Evolutionary conservation across 2,888 invertebrate species (phyloP), one percentile per base, ranked within the genome.

Genomic region (Linyphia triangularis): DNA sequence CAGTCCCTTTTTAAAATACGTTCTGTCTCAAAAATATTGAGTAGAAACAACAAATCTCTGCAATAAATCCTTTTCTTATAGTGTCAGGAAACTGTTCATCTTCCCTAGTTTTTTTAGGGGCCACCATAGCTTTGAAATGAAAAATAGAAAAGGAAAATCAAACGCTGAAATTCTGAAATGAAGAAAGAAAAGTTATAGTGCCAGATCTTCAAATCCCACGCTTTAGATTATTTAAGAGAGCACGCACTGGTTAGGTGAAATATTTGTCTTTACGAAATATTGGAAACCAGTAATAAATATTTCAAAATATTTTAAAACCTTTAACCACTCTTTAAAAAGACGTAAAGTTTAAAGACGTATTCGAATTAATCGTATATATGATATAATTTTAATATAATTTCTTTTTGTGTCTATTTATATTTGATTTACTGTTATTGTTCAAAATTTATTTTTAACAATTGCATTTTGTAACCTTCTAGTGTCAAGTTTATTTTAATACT

Each of bases 161-260:
- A 70, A 81, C 65, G 26, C n/a, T 37, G 69, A 59, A 24, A 51
- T 30, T 67, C 22, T 43, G 43, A n/a, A 77, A 19, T 24, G 67
- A 67, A 30, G 59, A 77, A 51, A 67, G 82, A 72, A 65, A 75
- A 85, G 75, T 59, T 85, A 85, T 59, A 67, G 75, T 24, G 19
- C 67, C 84, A 85, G 77, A 75, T 59, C 59, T 59, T 37, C 37
- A 59, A 57, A 57, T 85, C 84, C 69, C 84, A 85, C 84, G 84
- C 67, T 77, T 67, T 37, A 22, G 84, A 75, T 67, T 67, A 84
- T 77, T 84, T 57, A 75, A 69, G 30, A 43, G 19, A 84, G 33
- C 84, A 85, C 84, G 84, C 67, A 85, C 75, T 77, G 1, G 37
- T 26, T 28, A 51, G 26, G 73, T 22, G 63, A 73, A 83, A 73